Evolutionary conservation across 2,113 vertebrate species (phyloP), one percentile per base, ranked within the genome.

Genomic region (Chionomys nivalis): DNA sequence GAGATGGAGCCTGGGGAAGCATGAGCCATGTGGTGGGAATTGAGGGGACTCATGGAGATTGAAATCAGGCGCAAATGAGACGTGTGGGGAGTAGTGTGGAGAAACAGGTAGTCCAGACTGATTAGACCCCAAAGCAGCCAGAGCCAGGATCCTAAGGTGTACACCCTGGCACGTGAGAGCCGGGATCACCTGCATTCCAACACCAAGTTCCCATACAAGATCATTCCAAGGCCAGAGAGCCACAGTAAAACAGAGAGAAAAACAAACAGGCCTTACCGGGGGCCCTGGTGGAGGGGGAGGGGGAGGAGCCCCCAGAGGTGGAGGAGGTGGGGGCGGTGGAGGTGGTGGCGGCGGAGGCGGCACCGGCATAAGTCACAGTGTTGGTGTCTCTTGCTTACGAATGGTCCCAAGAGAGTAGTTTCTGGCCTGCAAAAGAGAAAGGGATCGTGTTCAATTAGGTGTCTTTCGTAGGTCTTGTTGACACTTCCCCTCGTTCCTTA

Each of bases 311-410:
- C 96, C 97, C 44, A 96, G 42, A 6, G 96, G 96, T 0, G 97
- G 96, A 6, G 97, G 95, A 75, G 98, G 96, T 0, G 97, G 98
- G 79, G 97, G 98, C 33, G 94, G 85, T 83, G 97, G 97, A 66
- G 98, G 98, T 7, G 91, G 91, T 0, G 81, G 91, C 31, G 91
- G 91, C 0, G 82, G 92, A 0, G 98, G 98, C 0, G 98, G 98
- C 93, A 98, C 98, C 61, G 99, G 98, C 99, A 99, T 99, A 95
- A 14, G 90, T 96, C 97, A 94, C 96, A 33, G 97, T 93, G 94
- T 89, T 90, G 92, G 68, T 87, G 97, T 97, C 98, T 90, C 94
- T 2, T 81, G 82, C 86, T 63, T 97, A 94, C 5, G 92, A 97
- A 97, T 92, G 86, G 96, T 95, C 94, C 65, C 94, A 58, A 61